Evolutionary conservation across 2,113 vertebrate genomes (phyloP), one percentile per base, ranked within the genome.

Genomic region (Rhizomys pruinosus): DNA sequence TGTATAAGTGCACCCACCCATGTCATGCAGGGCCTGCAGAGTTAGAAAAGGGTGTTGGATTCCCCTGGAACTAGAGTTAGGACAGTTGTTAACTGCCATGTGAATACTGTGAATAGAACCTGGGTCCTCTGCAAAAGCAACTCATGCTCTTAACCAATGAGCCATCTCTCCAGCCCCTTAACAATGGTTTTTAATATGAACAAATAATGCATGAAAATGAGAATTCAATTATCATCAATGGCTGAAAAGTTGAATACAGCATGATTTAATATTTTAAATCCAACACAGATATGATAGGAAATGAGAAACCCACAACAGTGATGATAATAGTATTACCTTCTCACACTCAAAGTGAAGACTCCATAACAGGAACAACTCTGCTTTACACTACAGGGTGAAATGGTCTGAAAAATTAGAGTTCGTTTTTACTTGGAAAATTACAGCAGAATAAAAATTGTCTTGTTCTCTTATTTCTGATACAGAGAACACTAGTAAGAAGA

Each of bases 221-320:
- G 37, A 81, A 88, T 85, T 74, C 20, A n/a, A n/a, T n/a, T 52
- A 42, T 85, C 37, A 77, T 44, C n/a, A 91, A 25, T 63, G 44
- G 68, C 52, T 47, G 42, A 81, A 16, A 95, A 87, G 86, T 89
- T 86, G 27, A 82, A 96, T 90, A 61, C 19, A 44, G 42, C 87
- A 64, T 22, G 39, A 42, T 76, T 92, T 86, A 91, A 82, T 85
- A 87, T 89, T 84, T 89, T 32, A 79, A 76, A 66, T 37, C 3
- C 74, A 87, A 61, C 89, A 63, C 27, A 86, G 64, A 73, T 61
- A 32, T 82, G 25, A 37, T 37, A 87, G 52, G 44, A 95, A 92
- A 93, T 74, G 22, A 91, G 57, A 81, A 34, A 81, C 77, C 2
- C n/a, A 47, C 77, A 34, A 84, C 22, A 15, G 29, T 20, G 29